Evolutionary conservation across 2,113 vertebrate species (phyloP), one percentile per base, ranked within the genome.

Genomic region (Notothenia rossii): DNA sequence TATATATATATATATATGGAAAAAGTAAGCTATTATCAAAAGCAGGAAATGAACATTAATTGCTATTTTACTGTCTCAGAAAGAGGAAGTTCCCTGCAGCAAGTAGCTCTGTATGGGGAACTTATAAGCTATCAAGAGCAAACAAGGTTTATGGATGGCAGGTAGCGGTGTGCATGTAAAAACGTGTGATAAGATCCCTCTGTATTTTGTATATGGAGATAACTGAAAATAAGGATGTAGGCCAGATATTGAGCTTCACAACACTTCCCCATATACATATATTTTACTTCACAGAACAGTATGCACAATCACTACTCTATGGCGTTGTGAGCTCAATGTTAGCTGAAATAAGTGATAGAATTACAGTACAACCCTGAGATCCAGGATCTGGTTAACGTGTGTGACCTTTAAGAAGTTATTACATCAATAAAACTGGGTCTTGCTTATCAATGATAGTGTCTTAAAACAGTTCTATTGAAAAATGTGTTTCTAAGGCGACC

Each of bases 11-110:
- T 25, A 25, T 29, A 0, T 3, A 29, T 3, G 4, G 3, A 29
- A 29, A 29, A 29, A 29, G 29, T 29, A 29, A 29, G 29, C 29
- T 29, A 29, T 29, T 29, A 29, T 29, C 29, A 29, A 29, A 29
- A 29, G 29, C 29, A 29, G 29, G 29, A 29, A 29, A 29, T 29
- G 3, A 29, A 1, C 14, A 25, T 60, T 55, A 48, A 8, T 13
- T 55, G 10, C 48, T 36, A 36, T 54, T 55, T 2, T 12, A 1
- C 14, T 13, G 10, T 7, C 59, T 43, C 12, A n/a, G 4, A n/a
- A 83, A 22, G 43, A 8, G 78, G 72, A 88, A 86, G 48, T 76
- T 12, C 54, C 18, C 45, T 33, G 45, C 55, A 72, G 8, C 17
- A 79, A 46, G 10, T 25, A 48, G 1, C 2, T 64, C 1, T 73